These are phyloP conservation scores for Aporophyla nigra DNA, from an alignment of 2,888 invertebrate genomes.

Conservation along the genomic window DNA sequence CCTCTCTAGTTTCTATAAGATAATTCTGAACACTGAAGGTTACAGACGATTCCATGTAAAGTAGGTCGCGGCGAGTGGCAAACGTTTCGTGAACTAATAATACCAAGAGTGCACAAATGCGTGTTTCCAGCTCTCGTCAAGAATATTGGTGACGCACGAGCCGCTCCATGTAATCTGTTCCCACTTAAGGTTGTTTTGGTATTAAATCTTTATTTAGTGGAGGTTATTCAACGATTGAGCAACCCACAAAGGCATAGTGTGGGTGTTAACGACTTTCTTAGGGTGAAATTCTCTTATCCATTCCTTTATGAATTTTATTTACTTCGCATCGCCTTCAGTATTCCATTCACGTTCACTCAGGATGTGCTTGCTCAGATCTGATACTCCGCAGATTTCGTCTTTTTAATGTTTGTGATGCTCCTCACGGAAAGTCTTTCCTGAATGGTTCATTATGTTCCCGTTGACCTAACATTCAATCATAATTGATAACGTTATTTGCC, in stretches of 20 bases:
- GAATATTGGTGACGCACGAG: slow-evolving; percentile 62
- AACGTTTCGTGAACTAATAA: slow-evolving; percentile 61
- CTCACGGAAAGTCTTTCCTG: slow-evolving; percentile 24
- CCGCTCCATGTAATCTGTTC: slow-evolving; percentile 51
- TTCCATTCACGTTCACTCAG: slow-evolving; percentile 37
- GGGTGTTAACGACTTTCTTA: slow-evolving; percentile 76
- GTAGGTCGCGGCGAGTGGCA: slow-evolving; percentile 59
- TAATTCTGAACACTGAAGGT: slow-evolving; percentile 55
- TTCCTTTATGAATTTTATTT: slow-evolving; percentile 69
- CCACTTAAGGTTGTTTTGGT: slow-evolving; percentile 73
- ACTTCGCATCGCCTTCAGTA: slow-evolving; percentile 43
- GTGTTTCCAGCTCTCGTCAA: slow-evolving; percentile 49
- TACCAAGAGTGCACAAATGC: slow-evolving; percentile 62
- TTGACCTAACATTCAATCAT: slow-evolving; percentile 14
- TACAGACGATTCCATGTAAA: slow-evolving; percentile 52
- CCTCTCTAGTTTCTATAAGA: slow-evolving; percentile 27
- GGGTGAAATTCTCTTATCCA: slow-evolving; percentile 66
- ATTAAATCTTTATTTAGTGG: slow-evolving; percentile 76
- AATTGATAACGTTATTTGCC: background rate
- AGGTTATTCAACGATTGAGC: slow-evolving; percentile 67
- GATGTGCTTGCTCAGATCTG: slow-evolving; percentile 37
- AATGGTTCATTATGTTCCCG: slow-evolving; percentile 35
- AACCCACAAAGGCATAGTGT: slow-evolving; percentile 68
- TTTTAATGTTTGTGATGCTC: slow-evolving; percentile 30
- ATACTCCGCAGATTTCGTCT: slow-evolving; percentile 42